Base-by-base conservation (phyloP, 2,113 vertebrate species). In the Podocnemis expansa region DNA sequence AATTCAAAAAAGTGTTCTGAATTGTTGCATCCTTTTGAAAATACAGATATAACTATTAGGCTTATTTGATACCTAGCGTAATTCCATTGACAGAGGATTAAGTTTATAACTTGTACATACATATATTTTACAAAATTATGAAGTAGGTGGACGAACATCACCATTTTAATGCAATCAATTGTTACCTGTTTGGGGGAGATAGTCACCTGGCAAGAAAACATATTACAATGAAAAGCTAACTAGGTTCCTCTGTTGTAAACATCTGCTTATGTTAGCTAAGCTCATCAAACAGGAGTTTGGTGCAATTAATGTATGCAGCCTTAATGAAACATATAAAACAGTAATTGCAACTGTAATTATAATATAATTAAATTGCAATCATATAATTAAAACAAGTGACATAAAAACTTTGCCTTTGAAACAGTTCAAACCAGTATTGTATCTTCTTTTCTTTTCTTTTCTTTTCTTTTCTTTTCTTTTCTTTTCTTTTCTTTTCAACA, bases 261-360 rank as follows among this genome's bases (percentile, higher is more conserved):
- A 97, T 97, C 96, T 97, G 96, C 91, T 96, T 94, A 70, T 87
- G 94, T 96, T 97, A 97, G 91, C 95, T 96, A 97, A 96, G 83
- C 95, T 96, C 96, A 97, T 97, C 96, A 97, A n/a, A 80, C 95
- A 96, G 86, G 94, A 89, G 86, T 97, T 95, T 94, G 88, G 70
- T 85, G 49, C 93, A 96, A 97, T 97, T 97, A 97, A 97, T 96
- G 75, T 93, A 96, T 97, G 94, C 96, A 91, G 90, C 87, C 94
- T 96, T 97, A 97, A 97, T 97, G 95, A 97, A 97, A 97, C 93
- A 95, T 80, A 96, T 93, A 96, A 96, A 97, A 95, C 83, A 92
- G 94, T 87, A 97, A 96, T 97, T 96, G 93, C 58, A 93, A 17
- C 24, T 78, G 92, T 97, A 96, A 97, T 97, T 96, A 96, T 93